Base-by-base conservation (phyloP, 1,140 invertebrate species). In the Sycobia sp. region DNA sequence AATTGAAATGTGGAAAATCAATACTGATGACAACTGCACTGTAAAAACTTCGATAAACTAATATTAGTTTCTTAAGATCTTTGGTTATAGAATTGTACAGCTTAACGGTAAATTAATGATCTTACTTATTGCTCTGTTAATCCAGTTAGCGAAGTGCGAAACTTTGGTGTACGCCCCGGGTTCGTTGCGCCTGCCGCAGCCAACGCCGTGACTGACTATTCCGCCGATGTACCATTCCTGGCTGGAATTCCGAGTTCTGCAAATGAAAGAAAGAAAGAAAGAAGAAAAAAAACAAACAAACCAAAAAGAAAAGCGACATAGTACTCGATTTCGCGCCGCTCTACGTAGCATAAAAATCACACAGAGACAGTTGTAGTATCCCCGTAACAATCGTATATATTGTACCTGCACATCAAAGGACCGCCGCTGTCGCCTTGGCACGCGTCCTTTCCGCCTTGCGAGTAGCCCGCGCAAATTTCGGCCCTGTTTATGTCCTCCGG, bases 91-190 rank as follows among this genome's bases (percentile, higher is more conserved):
- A n/a, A n/a, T n/a, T n/a, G n/a, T n/a, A n/a, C n/a, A n/a, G n/a
- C n/a, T n/a, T n/a, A n/a, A n/a, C n/a, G n/a, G n/a, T n/a, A n/a
- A n/a, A n/a, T n/a, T n/a, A n/a, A n/a, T n/a, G n/a, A n/a, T n/a
- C 71, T 57, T 71, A 85, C 80, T 74, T 10, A 82, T 85, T 36
- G 84, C 82, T 65, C 83, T 76, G 56, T 80, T 78, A 56, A 94
- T 91, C 92, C 92, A 95, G 41, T 86, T 73, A 4, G 88, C 68
- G 73, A 87, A 92, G n/a, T 87, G 76, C 36, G 86, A 87, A 18
- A 93, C 88, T 75, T 86, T 85, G 0, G 91, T 92, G 67, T 95
- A 95, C 59, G 90, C 90, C n/a, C 92, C 92, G 8, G 91, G 89
- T 73, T 92, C 88, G 57, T 86, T 81, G 27, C 88, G 86, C 61